These are phyloP conservation scores for Danaus plexippus DNA, from an alignment of 1,140 invertebrate genomes.

Conservation along the genomic window DNA sequence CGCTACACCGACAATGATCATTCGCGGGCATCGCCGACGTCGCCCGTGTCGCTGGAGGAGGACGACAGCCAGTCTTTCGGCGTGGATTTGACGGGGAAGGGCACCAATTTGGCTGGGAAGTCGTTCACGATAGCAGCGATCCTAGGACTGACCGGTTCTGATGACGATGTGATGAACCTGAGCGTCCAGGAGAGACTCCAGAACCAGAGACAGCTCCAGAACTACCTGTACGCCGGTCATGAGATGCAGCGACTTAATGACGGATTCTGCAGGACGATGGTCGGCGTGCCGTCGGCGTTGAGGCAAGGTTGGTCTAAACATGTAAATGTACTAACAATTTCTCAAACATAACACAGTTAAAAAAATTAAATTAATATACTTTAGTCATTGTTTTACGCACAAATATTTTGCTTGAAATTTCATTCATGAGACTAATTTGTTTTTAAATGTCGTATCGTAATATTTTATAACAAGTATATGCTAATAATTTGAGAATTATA, in stretches of 20 bases:
- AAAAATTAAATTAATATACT: too few relatives aligned
- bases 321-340: neutral
- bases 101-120: slow-evolving; percentile 53
- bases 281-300: slow-evolving; percentile 35
- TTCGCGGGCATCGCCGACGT: slow-evolving; percentile 12
- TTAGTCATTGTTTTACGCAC: too few relatives aligned
- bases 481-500: too few relatives aligned
- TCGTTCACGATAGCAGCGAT: slow-evolving; percentile 65
- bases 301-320: slow-evolving; percentile 44
- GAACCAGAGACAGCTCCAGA: slow-evolving; percentile 54
- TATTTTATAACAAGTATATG: too few relatives aligned
- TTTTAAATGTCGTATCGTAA: too few relatives aligned
- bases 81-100: slow-evolving; percentile 56
- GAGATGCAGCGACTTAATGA: slow-evolving; percentile 54
- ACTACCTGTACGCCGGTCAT: slow-evolving; percentile 52
- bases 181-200: slow-evolving; percentile 57
- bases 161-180: slow-evolving; percentile 60
- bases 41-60: slow-evolving; percentile 39
- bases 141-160: slow-evolving; percentile 48
- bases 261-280: slow-evolving; percentile 48
- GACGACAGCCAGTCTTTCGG: slow-evolving; percentile 55
- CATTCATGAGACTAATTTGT: too few relatives aligned
- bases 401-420: too few relatives aligned
- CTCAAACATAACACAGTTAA: too few relatives aligned
- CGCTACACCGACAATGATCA: slow-evolving; percentile 27